phyloP scores from a whole-genome alignment of 2,888 invertebrate species.

The Drosophila sordidapex region DNA sequence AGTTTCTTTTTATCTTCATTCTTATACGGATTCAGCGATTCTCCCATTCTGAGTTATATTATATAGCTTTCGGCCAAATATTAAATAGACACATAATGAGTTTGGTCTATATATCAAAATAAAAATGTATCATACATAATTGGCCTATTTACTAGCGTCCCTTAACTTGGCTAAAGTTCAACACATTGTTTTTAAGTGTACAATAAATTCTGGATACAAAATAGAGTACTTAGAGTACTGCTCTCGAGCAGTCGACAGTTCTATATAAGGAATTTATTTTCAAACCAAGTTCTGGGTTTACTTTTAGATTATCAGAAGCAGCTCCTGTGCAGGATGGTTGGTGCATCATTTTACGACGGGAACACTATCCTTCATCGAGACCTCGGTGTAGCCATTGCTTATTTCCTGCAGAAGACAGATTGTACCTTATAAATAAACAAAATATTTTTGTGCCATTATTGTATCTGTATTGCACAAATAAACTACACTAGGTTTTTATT shows the following conservation, averaged over 20 bases:
- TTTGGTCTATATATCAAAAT: not conserved
- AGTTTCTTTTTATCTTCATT: not conserved
- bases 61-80: not conserved
- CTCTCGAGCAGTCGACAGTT: not conserved
- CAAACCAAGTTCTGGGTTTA: not conserved
- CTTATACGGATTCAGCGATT: not conserved
- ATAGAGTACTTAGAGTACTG: not conserved
- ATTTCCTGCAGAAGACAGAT: no score
- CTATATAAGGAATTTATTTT: not conserved
- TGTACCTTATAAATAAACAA: not conserved
- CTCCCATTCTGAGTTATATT: not conserved
- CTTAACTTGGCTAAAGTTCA: not conserved
- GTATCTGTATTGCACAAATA: not conserved
- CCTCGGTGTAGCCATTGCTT: not conserved
- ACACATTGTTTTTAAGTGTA: not conserved
- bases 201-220: not conserved
- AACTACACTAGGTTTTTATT: not conserved
- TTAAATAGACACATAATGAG: not conserved
- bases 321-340: not conserved
- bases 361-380: no score
- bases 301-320: not conserved
- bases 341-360: not conserved
- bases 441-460: not conserved
- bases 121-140: not conserved
- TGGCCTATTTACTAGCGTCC: not conserved